phyloP scores from a whole-genome alignment of 2,113 vertebrate species.

The Drymodes brunneopygia region DNA sequence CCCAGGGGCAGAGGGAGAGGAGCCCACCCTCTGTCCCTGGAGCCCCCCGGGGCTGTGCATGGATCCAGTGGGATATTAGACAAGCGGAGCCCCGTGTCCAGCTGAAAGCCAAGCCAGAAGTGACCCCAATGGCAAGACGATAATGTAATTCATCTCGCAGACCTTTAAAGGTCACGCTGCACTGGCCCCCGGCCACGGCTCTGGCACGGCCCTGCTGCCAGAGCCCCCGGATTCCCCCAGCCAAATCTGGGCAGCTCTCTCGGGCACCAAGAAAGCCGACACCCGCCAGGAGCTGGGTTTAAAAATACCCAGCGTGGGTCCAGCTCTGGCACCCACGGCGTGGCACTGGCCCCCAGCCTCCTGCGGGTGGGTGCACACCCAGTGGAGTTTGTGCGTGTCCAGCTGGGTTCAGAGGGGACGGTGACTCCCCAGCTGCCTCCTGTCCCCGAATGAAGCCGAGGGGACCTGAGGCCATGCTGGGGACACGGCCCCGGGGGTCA shows the following conservation, averaged over 20 bases:
- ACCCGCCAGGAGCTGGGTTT: neutral
- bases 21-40: neutral
- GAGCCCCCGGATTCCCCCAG: slow-evolving; percentile 10
- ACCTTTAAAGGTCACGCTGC: slow-evolving; percentile 60
- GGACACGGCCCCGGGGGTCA: neutral
- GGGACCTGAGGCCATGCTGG: neutral
- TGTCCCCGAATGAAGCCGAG: fast-evolving
- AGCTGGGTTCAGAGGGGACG: neutral
- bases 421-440: neutral
- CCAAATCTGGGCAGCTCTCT: neutral
- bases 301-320: slow-evolving; percentile 30
- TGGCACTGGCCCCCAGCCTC: neutral
- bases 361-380: neutral
- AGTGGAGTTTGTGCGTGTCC: neutral
- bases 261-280: neutral
- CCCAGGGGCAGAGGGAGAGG: neutral
- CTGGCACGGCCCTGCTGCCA: neutral
- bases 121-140: slow-evolving; percentile 3
- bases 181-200: neutral
- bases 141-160: slow-evolving; percentile 49
- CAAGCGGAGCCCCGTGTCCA: neutral
- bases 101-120: slow-evolving; percentile 34
- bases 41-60: neutral
- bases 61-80: fast-evolving
- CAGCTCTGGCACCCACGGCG: neutral